A percentile compares a stretch with the other conserved stretches of the same genome.
Conservation (phyloP, 2,888 invertebrate species). For the Stictocephala bisonia region DNA sequence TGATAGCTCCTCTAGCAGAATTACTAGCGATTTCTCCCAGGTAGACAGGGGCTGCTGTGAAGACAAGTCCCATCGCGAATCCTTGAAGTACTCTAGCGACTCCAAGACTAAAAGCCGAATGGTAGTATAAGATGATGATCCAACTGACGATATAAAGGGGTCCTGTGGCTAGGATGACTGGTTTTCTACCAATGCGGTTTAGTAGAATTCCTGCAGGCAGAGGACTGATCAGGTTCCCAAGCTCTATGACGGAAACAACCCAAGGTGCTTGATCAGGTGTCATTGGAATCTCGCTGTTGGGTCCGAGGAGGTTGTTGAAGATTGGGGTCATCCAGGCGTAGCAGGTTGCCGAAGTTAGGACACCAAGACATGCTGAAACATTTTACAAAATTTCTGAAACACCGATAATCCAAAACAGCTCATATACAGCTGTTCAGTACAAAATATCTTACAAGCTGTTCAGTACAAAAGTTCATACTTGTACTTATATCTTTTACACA, state of each 20-base stretch:
- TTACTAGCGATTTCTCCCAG: background rate
- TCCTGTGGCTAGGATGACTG: background rate
- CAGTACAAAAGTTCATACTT: too few relatives aligned
- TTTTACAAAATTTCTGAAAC: too few relatives aligned
- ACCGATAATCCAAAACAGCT: too few relatives aligned
- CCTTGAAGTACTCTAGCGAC: background rate
- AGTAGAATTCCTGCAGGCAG: background rate
- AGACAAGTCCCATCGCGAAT: background rate
- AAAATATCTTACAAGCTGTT: too few relatives aligned
- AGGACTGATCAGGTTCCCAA: background rate
- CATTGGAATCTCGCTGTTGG: conserved; percentile 12
- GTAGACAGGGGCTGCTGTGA: background rate
- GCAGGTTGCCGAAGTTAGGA: conserved; percentile 41
- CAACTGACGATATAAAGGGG: background rate
- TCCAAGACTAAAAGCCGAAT: background rate
- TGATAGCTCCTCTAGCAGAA: background rate
- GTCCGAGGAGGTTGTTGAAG: conserved; percentile 23
- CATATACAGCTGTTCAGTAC: too few relatives aligned
- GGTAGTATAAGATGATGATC: background rate
- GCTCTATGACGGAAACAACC: background rate
- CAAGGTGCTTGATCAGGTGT: background rate
- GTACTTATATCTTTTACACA: too few relatives aligned
- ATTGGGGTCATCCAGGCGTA: conserved; percentile 51
- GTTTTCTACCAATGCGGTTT: background rate
- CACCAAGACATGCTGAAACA: conserved; percentile 35